Percentiles rank a stretch among this genome's conserved stretches.
Conservation (phyloP, 1,140 invertebrate genomes). For the Rhopalosiphum padi region DNA sequence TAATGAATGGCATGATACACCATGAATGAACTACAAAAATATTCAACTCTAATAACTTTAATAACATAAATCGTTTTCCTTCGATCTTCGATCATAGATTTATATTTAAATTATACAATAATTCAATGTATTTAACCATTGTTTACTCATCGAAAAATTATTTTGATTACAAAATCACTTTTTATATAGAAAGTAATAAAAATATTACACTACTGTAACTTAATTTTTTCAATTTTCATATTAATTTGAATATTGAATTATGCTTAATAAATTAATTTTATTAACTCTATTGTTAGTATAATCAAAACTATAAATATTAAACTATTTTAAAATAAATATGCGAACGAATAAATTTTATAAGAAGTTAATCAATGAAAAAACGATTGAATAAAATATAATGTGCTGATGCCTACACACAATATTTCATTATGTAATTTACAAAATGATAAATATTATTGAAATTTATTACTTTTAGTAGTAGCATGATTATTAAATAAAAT, state of each 20-base stretch:
- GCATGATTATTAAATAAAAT: not conserved
- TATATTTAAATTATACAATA: conserved; percentile 13
- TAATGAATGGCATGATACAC: not conserved
- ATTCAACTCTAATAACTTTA: not conserved
- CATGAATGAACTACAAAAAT: not conserved
- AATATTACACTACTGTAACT: not conserved
- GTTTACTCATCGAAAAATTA: not conserved
- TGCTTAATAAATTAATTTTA: not conserved
- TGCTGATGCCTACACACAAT: not conserved
- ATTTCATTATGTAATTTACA: not conserved
- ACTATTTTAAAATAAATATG: not conserved
- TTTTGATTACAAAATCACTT: not conserved
- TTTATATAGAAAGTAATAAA: not conserved
- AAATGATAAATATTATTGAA: not conserved
- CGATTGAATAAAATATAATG: not conserved
- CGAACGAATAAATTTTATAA: not conserved
- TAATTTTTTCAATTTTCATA: not conserved
- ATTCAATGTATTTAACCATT: not conserved
- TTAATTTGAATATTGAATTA: not conserved
- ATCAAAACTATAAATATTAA: not conserved
- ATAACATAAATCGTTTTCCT: not conserved
- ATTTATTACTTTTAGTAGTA: not conserved
- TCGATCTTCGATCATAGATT: not conserved
- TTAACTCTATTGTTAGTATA: not conserved
- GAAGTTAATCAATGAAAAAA: conserved; percentile 12